Conservation (phyloP, 1,140 invertebrate species). For the Stegodyphus mimosarum region DNA sequence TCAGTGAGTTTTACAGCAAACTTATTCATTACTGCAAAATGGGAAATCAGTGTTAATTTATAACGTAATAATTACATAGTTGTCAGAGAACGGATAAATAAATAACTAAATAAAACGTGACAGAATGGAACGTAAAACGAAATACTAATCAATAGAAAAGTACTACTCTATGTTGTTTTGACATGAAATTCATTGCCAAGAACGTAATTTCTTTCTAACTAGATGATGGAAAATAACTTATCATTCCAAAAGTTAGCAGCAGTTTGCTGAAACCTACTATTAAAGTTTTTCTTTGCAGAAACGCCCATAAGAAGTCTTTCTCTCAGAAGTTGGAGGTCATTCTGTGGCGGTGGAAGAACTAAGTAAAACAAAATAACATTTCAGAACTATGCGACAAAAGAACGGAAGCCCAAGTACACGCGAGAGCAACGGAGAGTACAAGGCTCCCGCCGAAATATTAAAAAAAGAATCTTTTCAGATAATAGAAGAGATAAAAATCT, state of each 20-base stretch:
- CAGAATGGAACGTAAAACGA: no score
- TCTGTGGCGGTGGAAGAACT: not conserved
- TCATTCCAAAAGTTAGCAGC: not conserved
- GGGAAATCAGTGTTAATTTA: not conserved
- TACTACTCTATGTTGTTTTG: no score
- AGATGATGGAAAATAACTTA: no score
- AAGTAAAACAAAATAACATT: not conserved
- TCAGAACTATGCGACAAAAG: slow-evolving; percentile 29
- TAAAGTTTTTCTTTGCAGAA: no score
- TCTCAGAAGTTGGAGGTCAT: slow-evolving; percentile 5
- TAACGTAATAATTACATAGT: not conserved
- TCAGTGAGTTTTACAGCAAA: no score
- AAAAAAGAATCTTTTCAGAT: no score
- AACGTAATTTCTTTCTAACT: no score
- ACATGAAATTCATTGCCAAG: no score
- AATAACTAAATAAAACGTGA: not conserved
- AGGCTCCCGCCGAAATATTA: not conserved
- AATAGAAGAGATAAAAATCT: no score
- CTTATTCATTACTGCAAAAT: not conserved
- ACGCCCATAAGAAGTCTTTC: not conserved
- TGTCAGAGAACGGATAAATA: not conserved
- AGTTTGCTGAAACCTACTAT: no score
- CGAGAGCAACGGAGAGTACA: not conserved
- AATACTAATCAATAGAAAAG: no score
- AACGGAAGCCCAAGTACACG: slow-evolving; percentile 32